A percentile compares a stretch with the other conserved stretches of the same genome.
Conservation (phyloP, 1,140 invertebrate genomes). For the Drosophila kepulauana region DNA sequence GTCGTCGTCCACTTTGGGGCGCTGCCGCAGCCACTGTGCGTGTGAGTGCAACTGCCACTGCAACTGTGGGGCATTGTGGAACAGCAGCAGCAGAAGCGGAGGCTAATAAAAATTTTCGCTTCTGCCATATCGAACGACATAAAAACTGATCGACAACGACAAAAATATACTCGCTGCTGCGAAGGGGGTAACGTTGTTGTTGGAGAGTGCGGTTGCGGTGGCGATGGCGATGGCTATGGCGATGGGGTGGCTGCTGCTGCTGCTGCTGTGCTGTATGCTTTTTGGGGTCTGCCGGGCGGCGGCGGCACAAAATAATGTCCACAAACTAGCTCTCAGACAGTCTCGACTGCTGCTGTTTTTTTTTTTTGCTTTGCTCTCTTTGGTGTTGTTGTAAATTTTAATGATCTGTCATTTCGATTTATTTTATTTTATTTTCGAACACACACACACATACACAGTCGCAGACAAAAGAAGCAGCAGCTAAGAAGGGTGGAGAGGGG, state of each 20-base stretch:
- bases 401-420: constrained; percentile 85
- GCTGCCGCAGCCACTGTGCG: constrained; percentile 10
- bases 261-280: background rate
- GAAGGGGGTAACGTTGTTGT: background rate
- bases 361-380: constrained; percentile 26
- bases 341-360: constrained; percentile 38
- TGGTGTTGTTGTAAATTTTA: constrained; percentile 82
- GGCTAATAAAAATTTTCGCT: constrained; percentile 81
- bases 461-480: constrained; percentile 60
- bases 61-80: constrained; percentile 47
- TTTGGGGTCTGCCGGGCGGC: constrained; percentile 19
- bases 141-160: constrained; percentile 83
- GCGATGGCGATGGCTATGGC: constrained; percentile 3
- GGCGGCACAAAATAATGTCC: constrained; percentile 62
- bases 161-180: constrained; percentile 70
- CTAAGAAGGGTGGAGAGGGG: no score
- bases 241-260: background rate
- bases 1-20: constrained; percentile 16
- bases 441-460: constrained; percentile 49
- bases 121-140: constrained; percentile 80
- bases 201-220: background rate
- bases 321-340: constrained; percentile 52
- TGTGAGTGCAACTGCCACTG: constrained; percentile 8
- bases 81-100: constrained; percentile 24
- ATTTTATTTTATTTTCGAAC: constrained; percentile 84